These are phyloP conservation scores for Triplophysa tibetana DNA, from an alignment of 2,113 vertebrate species.

Conservation along the genomic window DNA sequence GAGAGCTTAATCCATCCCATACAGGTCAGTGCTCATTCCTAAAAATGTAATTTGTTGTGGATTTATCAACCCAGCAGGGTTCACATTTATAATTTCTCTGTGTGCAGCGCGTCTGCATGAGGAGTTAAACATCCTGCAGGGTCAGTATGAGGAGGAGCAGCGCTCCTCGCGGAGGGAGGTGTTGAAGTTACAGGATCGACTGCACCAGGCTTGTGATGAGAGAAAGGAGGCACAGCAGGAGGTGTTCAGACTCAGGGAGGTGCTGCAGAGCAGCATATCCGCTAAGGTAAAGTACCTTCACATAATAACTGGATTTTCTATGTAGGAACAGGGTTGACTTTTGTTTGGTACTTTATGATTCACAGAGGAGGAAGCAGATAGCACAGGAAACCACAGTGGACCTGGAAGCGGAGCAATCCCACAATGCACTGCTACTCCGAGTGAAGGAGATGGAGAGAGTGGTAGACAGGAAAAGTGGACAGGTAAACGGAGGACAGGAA, in stretches of 20 bases:
- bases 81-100: neutral
- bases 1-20: slow-evolving; percentile 65
- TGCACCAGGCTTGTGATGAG: slow-evolving; percentile 63
- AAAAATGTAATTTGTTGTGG: neutral
- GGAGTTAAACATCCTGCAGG: slow-evolving; percentile 58
- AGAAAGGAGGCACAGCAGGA: slow-evolving; percentile 66
- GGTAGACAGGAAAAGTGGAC: slow-evolving; percentile 67
- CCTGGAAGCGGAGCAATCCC: slow-evolving; percentile 69
- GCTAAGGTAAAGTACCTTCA: slow-evolving; percentile 62
- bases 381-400: slow-evolving; percentile 65
- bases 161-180: slow-evolving; percentile 63
- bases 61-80: neutral
- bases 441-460: slow-evolving; percentile 71
- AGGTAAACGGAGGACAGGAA: slow-evolving; percentile 60
- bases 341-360: neutral
- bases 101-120: slow-evolving; percentile 28
- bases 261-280: slow-evolving; percentile 66
- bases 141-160: slow-evolving; percentile 69
- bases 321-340: too few species aligned
- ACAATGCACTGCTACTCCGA: slow-evolving; percentile 64
- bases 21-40: slow-evolving; percentile 33
- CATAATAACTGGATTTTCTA: neutral
- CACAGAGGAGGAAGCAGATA: slow-evolving; percentile 70
- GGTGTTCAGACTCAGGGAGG: slow-evolving; percentile 62
- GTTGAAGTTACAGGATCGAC: slow-evolving; percentile 63